Conservation (phyloP, 2,797 vertebrate species). For the Peromyscus attwateri region DNA sequence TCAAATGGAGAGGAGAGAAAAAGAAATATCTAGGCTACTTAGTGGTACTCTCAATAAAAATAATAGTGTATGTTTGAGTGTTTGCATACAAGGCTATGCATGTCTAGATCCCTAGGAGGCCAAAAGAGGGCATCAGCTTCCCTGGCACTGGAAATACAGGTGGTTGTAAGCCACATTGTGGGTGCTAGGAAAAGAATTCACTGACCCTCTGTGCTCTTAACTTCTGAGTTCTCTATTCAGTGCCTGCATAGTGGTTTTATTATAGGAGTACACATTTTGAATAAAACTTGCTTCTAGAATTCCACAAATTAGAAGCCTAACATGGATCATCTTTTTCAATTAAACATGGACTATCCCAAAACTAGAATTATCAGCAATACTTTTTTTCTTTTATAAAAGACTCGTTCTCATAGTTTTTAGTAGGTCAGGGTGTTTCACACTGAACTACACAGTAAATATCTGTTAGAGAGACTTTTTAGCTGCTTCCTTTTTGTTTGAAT, state of each 20-base stretch:
- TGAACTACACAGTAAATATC: conserved; percentile 56
- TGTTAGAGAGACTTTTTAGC: conserved; percentile 43
- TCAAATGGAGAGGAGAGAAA: background rate
- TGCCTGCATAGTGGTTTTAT: background rate
- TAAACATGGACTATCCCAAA: conserved; percentile 24
- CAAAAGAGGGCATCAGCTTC: background rate
- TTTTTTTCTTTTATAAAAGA: background rate
- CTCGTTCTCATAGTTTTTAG: conserved; percentile 28
- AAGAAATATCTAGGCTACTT: background rate
- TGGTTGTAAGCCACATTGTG: background rate
- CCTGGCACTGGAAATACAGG: background rate
- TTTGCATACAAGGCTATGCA: too few species aligned
- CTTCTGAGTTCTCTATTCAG: background rate
- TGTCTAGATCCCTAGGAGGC: background rate
- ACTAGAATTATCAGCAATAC: conserved; percentile 35
- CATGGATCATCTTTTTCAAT: conserved; percentile 45
- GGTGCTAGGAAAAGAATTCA: background rate
- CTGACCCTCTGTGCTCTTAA: background rate
- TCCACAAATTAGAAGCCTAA: background rate
- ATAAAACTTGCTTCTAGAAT: background rate
- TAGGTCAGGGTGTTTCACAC: conserved; percentile 34
- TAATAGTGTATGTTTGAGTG: background rate
- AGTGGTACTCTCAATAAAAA: background rate
- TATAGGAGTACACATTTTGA: conserved; percentile 7
- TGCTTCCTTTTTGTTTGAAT: conserved; percentile 40